phyloP scores from a whole-genome alignment of 2,797 vertebrate species.

The Buphagus erythrorhynchus region DNA sequence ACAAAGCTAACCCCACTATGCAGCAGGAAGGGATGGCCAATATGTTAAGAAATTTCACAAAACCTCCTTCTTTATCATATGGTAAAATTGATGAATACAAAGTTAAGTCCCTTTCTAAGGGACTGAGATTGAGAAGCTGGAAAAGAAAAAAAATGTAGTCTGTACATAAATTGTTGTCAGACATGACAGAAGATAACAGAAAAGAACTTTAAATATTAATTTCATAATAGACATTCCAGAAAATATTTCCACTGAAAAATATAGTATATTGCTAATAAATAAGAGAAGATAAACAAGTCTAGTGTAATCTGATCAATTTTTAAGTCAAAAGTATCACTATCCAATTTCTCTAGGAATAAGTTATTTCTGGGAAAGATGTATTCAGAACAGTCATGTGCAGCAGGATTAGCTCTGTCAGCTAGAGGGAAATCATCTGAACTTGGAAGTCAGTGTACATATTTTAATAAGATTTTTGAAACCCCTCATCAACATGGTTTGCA shows the following conservation, averaged over 20 bases:
- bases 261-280: not conserved
- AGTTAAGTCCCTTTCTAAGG: not conserved
- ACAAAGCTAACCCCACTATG: not conserved
- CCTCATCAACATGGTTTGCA: not conserved
- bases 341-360: not conserved
- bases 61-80: not conserved
- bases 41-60: not conserved
- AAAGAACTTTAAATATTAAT: not conserved
- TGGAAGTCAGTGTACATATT: not conserved
- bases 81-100: not conserved
- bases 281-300: not conserved
- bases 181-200: not conserved
- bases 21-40: not conserved
- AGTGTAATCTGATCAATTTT: not conserved
- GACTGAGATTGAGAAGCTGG: not conserved
- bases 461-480: conserved; percentile 8
- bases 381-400: not conserved
- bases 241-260: not conserved
- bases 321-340: not conserved
- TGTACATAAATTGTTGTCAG: not conserved
- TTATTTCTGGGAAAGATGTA: not conserved
- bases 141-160: not conserved
- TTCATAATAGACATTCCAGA: not conserved
- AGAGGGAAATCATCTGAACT: conserved; percentile 8
- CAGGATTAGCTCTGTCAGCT: conserved; percentile 1